Percentiles rank a stretch among this genome's conserved stretches.
Evolutionary conservation across 1,140 invertebrate species (phyloP).

Genomic region (Campoletis sonorensis): DNA sequence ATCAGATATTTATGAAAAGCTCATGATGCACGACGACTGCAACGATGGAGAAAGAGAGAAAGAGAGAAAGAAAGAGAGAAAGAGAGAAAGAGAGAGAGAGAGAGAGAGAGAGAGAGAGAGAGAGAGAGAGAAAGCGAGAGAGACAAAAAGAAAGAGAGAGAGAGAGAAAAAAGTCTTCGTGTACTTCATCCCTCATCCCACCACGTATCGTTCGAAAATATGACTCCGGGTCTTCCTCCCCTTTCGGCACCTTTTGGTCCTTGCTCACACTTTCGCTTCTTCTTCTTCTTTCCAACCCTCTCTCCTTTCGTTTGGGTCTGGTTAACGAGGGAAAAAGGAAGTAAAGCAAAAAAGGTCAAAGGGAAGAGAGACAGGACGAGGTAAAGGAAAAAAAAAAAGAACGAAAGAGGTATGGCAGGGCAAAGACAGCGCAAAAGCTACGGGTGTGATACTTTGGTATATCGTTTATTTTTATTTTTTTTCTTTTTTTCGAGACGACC

Average conservation of each 20-base stretch:
- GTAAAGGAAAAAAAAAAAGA: slow-evolving; percentile 27
- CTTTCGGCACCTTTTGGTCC: too few species aligned
- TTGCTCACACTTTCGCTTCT: neutral
- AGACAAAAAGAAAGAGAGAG: too few species aligned
- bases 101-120: too few species aligned
- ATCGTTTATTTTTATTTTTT: too few species aligned
- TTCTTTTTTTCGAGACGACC: neutral
- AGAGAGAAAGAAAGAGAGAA: neutral
- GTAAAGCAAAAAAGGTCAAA: slow-evolving; percentile 1
- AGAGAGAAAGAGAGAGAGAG: neutral
- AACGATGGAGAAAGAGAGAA: slow-evolving; percentile 36
- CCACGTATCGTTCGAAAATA: slow-evolving; percentile 35
- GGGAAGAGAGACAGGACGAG: slow-evolving; percentile 4
- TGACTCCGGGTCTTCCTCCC: neutral
- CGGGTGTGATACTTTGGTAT: neutral
- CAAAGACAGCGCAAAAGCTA: too few species aligned
- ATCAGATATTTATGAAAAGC: slow-evolving; percentile 62
- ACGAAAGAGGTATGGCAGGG: too few species aligned
- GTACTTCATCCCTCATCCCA: neutral
- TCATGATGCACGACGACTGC: slow-evolving; percentile 48
- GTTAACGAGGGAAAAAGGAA: slow-evolving; percentile 34
- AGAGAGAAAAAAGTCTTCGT: too few species aligned
- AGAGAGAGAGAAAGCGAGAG: too few species aligned
- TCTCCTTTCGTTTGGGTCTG: neutral
- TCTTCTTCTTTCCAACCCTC: neutral